Evolutionary conservation across 2,888 invertebrate genomes (phyloP).

Genomic region (Himalopsyche kuldschensis): DNA sequence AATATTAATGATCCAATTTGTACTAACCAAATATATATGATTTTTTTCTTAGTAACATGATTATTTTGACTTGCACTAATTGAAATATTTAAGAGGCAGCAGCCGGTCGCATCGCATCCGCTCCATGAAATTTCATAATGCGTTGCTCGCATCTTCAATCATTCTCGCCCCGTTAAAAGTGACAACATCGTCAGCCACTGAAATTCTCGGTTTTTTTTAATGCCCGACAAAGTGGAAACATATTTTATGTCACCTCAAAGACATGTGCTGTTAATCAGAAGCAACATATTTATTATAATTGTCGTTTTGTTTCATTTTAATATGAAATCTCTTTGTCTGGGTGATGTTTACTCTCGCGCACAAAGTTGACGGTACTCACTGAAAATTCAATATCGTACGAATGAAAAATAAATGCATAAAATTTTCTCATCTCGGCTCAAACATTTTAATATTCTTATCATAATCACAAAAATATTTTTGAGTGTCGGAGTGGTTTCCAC

Average conservation of each 20-base stretch:
- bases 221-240: conserved; percentile 39
- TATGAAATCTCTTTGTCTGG: conserved; percentile 1
- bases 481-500: too few relatives aligned
- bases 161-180: conserved; percentile 10
- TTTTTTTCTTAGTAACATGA: conserved; percentile 5
- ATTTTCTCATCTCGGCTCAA: too few relatives aligned
- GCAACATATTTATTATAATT: background rate
- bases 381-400: background rate
- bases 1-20: background rate
- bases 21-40: background rate
- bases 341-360: background rate
- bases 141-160: conserved; percentile 20
- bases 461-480: too few relatives aligned
- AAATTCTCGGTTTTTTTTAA: conserved; percentile 8
- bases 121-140: conserved; percentile 3
- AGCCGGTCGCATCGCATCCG: conserved; percentile 20
- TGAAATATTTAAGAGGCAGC: conserved; percentile 20
- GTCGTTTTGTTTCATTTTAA: background rate
- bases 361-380: background rate
- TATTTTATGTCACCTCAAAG: conserved; percentile 36
- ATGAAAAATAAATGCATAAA: background rate
- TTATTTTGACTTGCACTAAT: conserved; percentile 34
- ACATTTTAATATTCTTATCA: too few relatives aligned
- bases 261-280: conserved; percentile 37
- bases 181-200: conserved; percentile 7